Evolutionary conservation across 1,140 invertebrate species (phyloP), one percentile per base, ranked within the genome.

Genomic region (Polypedilum pembai): DNA sequence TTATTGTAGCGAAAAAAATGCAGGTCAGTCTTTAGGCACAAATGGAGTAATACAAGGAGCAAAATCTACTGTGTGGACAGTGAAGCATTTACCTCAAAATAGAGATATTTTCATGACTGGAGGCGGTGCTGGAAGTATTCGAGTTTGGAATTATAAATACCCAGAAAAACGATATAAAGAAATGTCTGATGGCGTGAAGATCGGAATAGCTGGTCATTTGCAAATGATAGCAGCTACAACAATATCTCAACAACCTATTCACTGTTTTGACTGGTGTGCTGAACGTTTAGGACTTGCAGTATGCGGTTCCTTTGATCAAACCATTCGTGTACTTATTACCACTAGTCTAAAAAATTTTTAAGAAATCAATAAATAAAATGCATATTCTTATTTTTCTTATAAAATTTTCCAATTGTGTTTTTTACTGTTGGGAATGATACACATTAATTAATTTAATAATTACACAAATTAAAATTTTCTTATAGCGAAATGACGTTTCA

Each of bases 101-200:
- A 86, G 95, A 40, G 95, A 98, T 80, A 82, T 98, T n/a, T 98
- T 98, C 80, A 87, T 93, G 77, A 96, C 95, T 0, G 90, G 90
- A 77, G 94, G 94, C 8, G 95, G 96, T 10, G 89, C 88, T 79
- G 96, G 95, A 40, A 91, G 93, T 18, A 80, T 98, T 1, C 88
- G 90, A 78, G 83, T 98, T 12, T 98, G 95, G 95, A 93, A 97
- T 88, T 98, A 98, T 81, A 87, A 90, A 77, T 98, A 98, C 84
- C 95, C 95, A 5, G 86, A 88, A 41, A 90, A 89, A 76, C 83
- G 94, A 73, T 87, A 84, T 65, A 85, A 87, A 74, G 86, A 88
- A 69, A 89, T 92, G 76, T 79, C 84, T 0, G 89, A 94, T 75
- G 93, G 91, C 0, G 82, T 86, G 7, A 86, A 88, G 7, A 79